A percentile compares a stretch with the other conserved stretches of the same genome.
Evolutionary conservation across 2,888 invertebrate genomes (phyloP).

Genomic region (Cactoblastis cactorum): DNA sequence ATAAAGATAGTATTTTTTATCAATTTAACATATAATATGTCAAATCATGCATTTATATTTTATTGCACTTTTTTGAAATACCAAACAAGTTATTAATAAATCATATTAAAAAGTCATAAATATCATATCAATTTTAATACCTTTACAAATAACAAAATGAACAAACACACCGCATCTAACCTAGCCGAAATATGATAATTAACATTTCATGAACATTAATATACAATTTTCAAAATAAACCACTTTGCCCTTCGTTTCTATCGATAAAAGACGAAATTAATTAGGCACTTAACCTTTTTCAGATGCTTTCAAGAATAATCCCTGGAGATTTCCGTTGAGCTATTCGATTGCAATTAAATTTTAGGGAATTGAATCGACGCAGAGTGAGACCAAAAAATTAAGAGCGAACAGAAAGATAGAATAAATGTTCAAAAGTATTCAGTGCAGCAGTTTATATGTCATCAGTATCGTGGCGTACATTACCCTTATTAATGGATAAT

Average conservation of each 20-base stretch:
- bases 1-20: constrained; percentile 15
- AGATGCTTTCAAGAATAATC: constrained; percentile 44
- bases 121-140: background rate
- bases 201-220: background rate
- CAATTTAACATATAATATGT: background rate
- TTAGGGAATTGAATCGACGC: constrained; percentile 64
- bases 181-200: background rate
- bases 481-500: too few species aligned
- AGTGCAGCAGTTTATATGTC: too few species aligned
- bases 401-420: background rate
- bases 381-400: constrained; percentile 27
- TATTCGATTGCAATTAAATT: constrained; percentile 74
- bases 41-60: background rate
- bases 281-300: constrained; percentile 23
- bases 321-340: constrained; percentile 56
- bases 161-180: background rate
- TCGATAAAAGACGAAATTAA: constrained; percentile 18
- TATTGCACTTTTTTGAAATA: background rate
- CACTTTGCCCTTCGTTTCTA: background rate
- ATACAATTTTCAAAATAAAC: constrained; percentile 3
- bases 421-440: too few species aligned
- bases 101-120: too few species aligned
- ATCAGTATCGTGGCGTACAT: too few species aligned
- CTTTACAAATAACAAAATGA: background rate
- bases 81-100: too few species aligned